Base-by-base conservation (phyloP, 2,888 invertebrate genomes). In the Mesoligia furuncula region DNA sequence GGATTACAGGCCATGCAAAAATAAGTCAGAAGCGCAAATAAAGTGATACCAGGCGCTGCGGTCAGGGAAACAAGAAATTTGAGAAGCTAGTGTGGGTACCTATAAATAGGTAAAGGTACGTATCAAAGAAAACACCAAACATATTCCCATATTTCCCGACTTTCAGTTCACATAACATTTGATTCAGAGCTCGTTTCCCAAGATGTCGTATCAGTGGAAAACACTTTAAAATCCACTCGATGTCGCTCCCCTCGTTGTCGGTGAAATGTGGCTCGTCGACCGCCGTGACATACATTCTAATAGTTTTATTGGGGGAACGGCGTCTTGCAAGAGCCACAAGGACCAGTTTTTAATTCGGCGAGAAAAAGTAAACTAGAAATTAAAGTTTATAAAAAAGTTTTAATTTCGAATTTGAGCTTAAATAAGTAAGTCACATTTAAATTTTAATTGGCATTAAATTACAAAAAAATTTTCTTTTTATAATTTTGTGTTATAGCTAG, bases 211-310 rank as follows among this genome's bases (percentile, higher is more conserved):
- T 88, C 77, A 84, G 73, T 81, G 76, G 68, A 66, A 86, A 90
- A 89, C 89, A 90, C 86, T 91, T 93, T 92, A 92, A 93, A 94
- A 90, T 90, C 91, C 88, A 91, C 91, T 91, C 87, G 87, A 88
- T 85, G 87, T 89, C 84, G 86, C 85, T 86, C 90, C 94, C 92
- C 93, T 91, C 88, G 88, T 86, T 90, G 80, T 13, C 87, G 83
- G 91, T 94, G 93, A 95, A 91, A 93, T 94, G 94, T 93, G 90
- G 90, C 91, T 87, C 89, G 82, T 75, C 80, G 83, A 87, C 79
- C 90, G 89, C 87, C 95, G 96, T 96, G 96, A 96, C 95, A 95
- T 90, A 95, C 95, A 96, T 96, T 92, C 94, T 93, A 96, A 96
- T 95, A 93, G 95, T 93, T 93, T 92, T 93, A 92, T 93, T 92